Conservation (phyloP, 2,113 vertebrate species). For the Phrynosoma platyrhinos region DNA sequence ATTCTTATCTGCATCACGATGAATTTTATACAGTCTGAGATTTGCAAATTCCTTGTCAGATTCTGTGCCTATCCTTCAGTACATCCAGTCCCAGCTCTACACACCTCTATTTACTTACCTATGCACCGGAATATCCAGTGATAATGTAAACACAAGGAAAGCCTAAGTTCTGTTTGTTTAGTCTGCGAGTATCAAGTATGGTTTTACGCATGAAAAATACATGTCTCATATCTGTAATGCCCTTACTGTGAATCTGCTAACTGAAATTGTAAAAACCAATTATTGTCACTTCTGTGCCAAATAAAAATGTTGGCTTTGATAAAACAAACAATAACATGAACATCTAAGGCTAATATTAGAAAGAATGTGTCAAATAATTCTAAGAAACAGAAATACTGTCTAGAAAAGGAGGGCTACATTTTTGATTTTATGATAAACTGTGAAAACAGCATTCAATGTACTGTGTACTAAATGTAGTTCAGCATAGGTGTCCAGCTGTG, state of each 20-base stretch:
- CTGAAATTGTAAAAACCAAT: background rate
- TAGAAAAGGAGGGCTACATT: constrained; percentile 31
- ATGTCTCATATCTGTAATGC: background rate
- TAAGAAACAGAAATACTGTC: constrained; percentile 28
- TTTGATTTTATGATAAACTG: constrained; percentile 40
- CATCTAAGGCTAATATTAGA: background rate
- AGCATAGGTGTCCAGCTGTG: background rate
- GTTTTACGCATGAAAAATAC: background rate
- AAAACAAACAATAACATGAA: constrained; percentile 35
- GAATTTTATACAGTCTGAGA: too few relatives aligned
- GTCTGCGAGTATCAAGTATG: background rate
- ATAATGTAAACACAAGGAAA: too few relatives aligned
- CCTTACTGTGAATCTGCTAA: background rate
- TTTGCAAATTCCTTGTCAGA: too few relatives aligned
- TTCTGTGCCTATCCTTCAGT: background rate
- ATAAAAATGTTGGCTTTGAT: constrained; percentile 23
- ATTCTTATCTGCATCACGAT: background rate
- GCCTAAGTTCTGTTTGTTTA: too few relatives aligned
- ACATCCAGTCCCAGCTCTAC: too few relatives aligned
- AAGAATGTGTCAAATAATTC: constrained; percentile 12
- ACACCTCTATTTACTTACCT: too few relatives aligned
- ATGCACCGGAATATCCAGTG: too few relatives aligned
- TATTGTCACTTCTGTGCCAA: constrained; percentile 20
- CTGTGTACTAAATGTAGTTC: background rate
- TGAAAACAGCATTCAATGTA: constrained; percentile 40